Evolutionary conservation across 1,140 invertebrate genomes (phyloP).

Genomic region (Magallana angulata): DNA sequence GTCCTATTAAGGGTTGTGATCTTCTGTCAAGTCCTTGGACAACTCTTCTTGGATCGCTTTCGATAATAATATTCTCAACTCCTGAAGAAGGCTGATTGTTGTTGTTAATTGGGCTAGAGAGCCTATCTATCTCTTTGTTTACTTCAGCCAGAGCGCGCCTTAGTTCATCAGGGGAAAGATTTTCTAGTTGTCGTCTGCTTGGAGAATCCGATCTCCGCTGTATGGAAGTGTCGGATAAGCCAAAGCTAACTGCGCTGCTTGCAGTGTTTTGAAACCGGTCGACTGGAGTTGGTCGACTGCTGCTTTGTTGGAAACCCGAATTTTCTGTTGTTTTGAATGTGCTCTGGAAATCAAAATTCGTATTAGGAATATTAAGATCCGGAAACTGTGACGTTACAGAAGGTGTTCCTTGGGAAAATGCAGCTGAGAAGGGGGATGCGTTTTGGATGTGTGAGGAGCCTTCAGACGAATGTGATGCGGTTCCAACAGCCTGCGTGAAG

Average conservation of each 20-base stretch:
- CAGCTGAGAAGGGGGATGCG: not conserved
- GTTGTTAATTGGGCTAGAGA: not conserved
- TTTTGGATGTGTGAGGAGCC: too few relatives aligned
- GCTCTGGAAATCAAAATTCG: too few relatives aligned
- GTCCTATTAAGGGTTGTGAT: not conserved
- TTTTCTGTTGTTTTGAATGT: too few relatives aligned
- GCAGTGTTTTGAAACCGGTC: too few relatives aligned
- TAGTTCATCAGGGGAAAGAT: not conserved
- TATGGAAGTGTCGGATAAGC: not conserved
- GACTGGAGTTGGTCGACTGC: too few relatives aligned
- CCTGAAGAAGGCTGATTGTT: not conserved
- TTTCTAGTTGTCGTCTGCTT: not conserved
- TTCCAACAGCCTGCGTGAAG: not conserved
- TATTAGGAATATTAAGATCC: not conserved
- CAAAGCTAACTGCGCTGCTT: not conserved
- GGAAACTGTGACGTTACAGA: not conserved
- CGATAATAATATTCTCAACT: not conserved
- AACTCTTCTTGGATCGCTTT: not conserved
- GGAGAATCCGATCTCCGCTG: not conserved
- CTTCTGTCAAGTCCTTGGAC: not conserved
- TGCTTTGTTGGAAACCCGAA: too few relatives aligned
- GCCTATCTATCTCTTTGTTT: not conserved
- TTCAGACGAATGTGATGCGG: not conserved
- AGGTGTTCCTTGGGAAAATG: not conserved
- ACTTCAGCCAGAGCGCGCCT: not conserved